phyloP scores from a whole-genome alignment of 2,888 invertebrate genomes.

The Folsomia candida region DNA sequence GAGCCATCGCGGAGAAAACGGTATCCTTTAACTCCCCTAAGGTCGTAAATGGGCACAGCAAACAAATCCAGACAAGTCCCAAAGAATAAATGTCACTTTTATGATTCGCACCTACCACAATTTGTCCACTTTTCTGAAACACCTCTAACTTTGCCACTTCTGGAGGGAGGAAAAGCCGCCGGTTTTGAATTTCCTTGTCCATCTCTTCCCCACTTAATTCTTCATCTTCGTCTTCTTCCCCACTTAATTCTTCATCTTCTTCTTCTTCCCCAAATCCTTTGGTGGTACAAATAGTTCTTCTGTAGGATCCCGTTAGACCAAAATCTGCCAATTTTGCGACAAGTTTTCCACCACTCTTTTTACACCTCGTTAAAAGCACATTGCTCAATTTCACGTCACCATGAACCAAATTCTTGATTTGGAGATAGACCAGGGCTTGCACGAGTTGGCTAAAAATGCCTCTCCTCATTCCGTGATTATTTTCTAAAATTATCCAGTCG shows the following conservation, averaged over 20 bases:
- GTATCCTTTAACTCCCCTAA: neutral
- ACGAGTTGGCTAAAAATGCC: neutral
- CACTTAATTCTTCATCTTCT: too few relatives aligned
- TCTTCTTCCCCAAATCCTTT: too few relatives aligned
- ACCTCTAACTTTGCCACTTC: neutral
- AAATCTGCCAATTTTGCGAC: neutral
- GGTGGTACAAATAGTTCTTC: too few relatives aligned
- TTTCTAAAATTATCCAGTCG: neutral
- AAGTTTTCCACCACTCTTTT: neutral
- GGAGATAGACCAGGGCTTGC: neutral
- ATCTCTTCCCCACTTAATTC: too few relatives aligned
- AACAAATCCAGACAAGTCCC: neutral
- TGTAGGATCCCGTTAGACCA: too few relatives aligned
- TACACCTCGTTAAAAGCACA: neutral
- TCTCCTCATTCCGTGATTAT: neutral
- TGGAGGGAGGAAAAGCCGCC: neutral
- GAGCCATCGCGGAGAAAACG: neutral
- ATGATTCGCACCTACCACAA: neutral
- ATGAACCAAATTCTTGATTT: neutral
- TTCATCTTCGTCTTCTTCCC: too few relatives aligned
- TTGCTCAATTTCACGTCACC: neutral
- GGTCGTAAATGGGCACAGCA: neutral
- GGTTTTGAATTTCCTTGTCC: neutral
- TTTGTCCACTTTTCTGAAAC: neutral
- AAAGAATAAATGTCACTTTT: neutral